A percentile compares a stretch with the other conserved stretches of the same genome.
phyloP scores from a whole-genome alignment of 2,113 vertebrate species.

The Lepidothrix coronata region DNA sequence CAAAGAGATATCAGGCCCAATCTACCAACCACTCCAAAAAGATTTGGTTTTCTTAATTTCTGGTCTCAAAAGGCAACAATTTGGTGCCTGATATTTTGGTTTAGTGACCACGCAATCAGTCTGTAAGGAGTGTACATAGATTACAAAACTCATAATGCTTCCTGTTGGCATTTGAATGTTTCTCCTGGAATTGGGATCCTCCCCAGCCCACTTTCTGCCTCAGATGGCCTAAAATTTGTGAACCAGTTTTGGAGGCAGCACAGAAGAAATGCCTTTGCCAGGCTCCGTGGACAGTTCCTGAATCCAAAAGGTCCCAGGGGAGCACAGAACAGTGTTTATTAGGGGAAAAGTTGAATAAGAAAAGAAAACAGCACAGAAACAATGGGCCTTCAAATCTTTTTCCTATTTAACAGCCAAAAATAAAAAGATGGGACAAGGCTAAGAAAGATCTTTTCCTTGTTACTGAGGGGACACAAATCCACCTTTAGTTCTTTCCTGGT shows the following conservation, averaged over 20 bases:
- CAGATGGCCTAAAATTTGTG: background rate
- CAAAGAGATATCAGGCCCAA: background rate
- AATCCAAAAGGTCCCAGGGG: background rate
- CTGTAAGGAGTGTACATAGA: background rate
- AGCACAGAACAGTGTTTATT: background rate
- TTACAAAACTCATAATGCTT: background rate
- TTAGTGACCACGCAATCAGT: background rate
- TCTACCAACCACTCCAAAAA: background rate
- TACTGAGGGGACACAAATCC: background rate
- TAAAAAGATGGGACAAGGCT: slow-evolving; percentile 8
- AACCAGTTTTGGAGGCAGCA: background rate
- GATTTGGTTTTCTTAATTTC: background rate
- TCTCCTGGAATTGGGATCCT: background rate
- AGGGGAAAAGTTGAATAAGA: slow-evolving; percentile 28
- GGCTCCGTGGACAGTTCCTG: slow-evolving; percentile 16
- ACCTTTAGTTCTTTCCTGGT: background rate
- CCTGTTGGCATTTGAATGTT: background rate
- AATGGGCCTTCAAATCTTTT: slow-evolving; percentile 35
- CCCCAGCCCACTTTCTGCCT: background rate
- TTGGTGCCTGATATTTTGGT: background rate
- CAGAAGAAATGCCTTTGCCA: slow-evolving; percentile 2
- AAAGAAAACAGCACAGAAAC: slow-evolving; percentile 21
- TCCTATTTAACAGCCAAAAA: slow-evolving; percentile 37
- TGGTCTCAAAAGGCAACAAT: background rate
- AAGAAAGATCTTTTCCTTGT: background rate